phyloP scores from a whole-genome alignment of 2,113 vertebrate species.

The Vulpes ferrilata region DNA sequence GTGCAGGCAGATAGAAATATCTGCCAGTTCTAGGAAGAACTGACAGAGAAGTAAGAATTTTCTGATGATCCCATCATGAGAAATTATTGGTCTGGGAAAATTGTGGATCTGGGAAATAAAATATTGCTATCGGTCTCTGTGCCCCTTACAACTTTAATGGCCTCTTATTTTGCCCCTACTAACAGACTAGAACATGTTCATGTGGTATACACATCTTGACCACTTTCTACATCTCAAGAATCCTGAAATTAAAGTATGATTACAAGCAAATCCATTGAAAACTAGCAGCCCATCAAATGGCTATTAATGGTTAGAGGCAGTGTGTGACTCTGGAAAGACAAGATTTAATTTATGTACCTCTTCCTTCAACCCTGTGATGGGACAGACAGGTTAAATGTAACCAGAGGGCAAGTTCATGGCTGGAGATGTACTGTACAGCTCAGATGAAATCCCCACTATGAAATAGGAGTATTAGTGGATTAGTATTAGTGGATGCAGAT shows the following conservation, averaged over 20 bases:
- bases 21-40: slow-evolving; percentile 6
- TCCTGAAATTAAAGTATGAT: background rate
- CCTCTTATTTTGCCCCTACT: background rate
- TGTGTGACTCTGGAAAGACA: background rate
- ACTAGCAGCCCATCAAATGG: background rate
- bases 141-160: background rate
- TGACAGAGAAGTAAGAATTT: slow-evolving; percentile 19
- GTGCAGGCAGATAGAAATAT: slow-evolving; percentile 2
- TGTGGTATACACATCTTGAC: background rate
- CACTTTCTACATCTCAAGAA: background rate
- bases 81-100: background rate
- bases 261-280: background rate
- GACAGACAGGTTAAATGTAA: background rate
- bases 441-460: background rate
- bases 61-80: background rate
- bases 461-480: background rate
- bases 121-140: background rate
- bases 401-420: background rate
- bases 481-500: background rate
- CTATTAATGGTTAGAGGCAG: background rate
- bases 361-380: background rate
- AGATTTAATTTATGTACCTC: slow-evolving; percentile 7
- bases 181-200: background rate
- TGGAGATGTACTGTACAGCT: background rate
- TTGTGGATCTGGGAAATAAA: slow-evolving; percentile 20